Conservation (phyloP, 2,888 invertebrate species). For the Cremastobaeus sp. region DNA sequence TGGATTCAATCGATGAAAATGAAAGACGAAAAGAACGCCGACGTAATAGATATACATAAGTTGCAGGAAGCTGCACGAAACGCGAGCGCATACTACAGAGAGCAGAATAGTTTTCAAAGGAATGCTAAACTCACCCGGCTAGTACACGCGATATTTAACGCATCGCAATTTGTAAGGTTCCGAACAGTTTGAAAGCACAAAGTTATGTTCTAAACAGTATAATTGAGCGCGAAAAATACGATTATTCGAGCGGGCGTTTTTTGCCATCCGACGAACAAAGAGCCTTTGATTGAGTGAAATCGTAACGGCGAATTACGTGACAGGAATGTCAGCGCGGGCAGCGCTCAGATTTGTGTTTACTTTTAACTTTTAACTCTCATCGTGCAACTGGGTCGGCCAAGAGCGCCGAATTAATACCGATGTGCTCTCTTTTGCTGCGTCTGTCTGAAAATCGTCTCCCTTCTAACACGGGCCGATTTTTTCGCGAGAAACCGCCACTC, state of each 20-base stretch:
- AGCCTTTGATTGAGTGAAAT: constrained; percentile 58
- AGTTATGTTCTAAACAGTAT: constrained; percentile 13
- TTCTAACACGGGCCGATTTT: no score
- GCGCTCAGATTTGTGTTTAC: constrained; percentile 45
- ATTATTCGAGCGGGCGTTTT: neutral
- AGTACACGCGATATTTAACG: constrained; percentile 69
- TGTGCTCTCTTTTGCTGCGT: constrained; percentile 17
- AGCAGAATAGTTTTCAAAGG: constrained; percentile 63
- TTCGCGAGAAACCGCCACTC: no score
- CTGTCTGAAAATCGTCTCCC: neutral
- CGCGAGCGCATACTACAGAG: constrained; percentile 67
- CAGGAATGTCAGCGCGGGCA: constrained; percentile 41
- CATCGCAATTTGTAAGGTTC: constrained; percentile 71
- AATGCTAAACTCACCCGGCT: constrained; percentile 69
- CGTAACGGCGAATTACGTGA: constrained; percentile 60
- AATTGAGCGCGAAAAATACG: constrained; percentile 15
- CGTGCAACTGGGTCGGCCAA: constrained; percentile 54
- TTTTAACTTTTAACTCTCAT: constrained; percentile 38
- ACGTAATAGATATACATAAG: constrained; percentile 63
- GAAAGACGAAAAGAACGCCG: constrained; percentile 47
- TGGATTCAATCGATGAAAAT: constrained; percentile 49
- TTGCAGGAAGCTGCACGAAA: constrained; percentile 68
- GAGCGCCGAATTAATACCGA: constrained; percentile 38
- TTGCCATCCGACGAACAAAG: constrained; percentile 34
- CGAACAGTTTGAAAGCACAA: constrained; percentile 22